Evolutionary conservation across 2,888 invertebrate genomes (phyloP).

Genomic region (Thereva nobilitata): DNA sequence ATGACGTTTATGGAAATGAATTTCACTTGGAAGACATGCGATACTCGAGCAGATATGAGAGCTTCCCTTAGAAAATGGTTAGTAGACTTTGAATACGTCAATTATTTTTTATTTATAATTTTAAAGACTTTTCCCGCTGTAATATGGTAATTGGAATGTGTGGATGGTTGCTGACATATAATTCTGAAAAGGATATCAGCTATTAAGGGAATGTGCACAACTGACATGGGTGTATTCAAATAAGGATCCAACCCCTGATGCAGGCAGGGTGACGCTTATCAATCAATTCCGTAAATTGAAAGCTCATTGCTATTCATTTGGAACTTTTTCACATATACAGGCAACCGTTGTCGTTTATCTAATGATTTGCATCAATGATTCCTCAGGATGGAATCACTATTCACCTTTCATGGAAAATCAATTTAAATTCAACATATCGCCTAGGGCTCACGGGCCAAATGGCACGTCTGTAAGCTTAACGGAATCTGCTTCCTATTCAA

Average conservation of each 20-base stretch:
- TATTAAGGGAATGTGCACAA: too few relatives aligned
- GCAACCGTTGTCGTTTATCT: constrained; percentile 7
- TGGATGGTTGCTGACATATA: too few relatives aligned
- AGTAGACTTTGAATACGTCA: too few relatives aligned
- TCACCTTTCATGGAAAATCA: constrained; percentile 36
- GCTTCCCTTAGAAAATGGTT: too few relatives aligned
- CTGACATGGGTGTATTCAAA: constrained; percentile 13
- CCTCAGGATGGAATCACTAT: constrained; percentile 32
- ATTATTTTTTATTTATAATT: too few relatives aligned
- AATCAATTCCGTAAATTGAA: constrained; percentile 41
- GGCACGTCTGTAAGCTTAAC: constrained; percentile 30
- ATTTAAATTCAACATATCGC: constrained; percentile 42
- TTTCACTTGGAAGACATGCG: too few relatives aligned
- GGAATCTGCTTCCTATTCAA: constrained; percentile 26
- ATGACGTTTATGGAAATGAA: too few relatives aligned
- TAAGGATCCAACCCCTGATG: constrained; percentile 14
- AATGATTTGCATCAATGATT: constrained; percentile 33
- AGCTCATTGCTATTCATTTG: constrained; percentile 39
- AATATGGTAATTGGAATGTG: too few relatives aligned
- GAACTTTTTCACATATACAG: constrained; percentile 21
- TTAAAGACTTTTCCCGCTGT: too few relatives aligned
- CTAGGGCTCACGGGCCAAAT: constrained; percentile 23
- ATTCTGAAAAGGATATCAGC: too few relatives aligned
- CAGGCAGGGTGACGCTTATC: constrained; percentile 25
- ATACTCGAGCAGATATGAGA: too few relatives aligned